Evolutionary conservation across 2,888 invertebrate genomes (phyloP).

Genomic region (Calameuta filiformis): DNA sequence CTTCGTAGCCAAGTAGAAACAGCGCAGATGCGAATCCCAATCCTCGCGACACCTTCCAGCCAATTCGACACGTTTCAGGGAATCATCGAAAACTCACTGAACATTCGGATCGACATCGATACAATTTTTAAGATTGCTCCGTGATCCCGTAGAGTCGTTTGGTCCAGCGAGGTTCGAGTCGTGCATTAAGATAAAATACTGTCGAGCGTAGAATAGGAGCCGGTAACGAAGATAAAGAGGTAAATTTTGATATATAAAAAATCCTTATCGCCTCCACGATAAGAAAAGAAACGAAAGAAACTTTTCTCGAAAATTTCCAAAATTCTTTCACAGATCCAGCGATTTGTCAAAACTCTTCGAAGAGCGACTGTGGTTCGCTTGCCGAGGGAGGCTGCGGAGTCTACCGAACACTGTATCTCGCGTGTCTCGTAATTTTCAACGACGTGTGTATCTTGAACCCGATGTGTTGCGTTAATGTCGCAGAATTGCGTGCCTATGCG

Average conservation of each 20-base stretch:
- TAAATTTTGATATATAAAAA: background rate
- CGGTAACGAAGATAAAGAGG: background rate
- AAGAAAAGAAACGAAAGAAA: background rate
- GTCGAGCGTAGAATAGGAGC: background rate
- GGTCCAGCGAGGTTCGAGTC: background rate
- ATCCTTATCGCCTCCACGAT: background rate
- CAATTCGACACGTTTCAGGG: background rate
- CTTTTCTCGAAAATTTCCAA: background rate
- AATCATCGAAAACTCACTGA: background rate
- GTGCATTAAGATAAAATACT: background rate
- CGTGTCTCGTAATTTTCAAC: background rate
- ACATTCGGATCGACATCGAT: background rate
- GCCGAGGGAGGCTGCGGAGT: background rate
- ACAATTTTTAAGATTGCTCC: background rate
- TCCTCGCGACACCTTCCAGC: background rate
- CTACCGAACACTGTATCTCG: background rate
- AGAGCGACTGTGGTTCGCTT: background rate
- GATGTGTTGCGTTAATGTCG: background rate
- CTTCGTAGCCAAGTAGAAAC: background rate
- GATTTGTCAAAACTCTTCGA: background rate
- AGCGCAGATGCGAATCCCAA: background rate
- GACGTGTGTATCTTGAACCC: background rate
- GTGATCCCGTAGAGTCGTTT: background rate
- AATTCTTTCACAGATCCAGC: background rate
- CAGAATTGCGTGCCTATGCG: background rate